These are phyloP conservation scores for Lates calcarifer DNA, from an alignment of 2,113 vertebrate species.

Conservation along the genomic window DNA sequence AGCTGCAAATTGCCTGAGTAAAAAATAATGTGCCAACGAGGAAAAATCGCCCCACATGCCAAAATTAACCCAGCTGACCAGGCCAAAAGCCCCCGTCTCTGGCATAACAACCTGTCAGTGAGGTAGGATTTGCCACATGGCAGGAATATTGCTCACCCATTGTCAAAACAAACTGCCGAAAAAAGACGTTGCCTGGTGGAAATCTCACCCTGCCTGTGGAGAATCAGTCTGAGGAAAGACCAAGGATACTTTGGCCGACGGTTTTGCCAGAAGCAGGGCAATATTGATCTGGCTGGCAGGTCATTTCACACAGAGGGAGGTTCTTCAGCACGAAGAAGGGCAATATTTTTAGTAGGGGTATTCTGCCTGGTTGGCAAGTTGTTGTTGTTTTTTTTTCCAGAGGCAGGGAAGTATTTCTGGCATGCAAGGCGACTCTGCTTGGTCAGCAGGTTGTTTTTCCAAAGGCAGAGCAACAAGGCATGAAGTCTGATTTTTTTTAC, in stretches of 20 bases:
- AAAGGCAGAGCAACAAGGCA: conserved; percentile 19
- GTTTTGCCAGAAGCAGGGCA: conserved; percentile 12
- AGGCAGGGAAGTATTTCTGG: conserved; percentile 28
- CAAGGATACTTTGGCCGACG: neutral
- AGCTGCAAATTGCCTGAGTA: neutral
- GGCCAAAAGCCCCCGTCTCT: neutral
- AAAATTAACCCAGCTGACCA: neutral
- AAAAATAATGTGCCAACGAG: neutral
- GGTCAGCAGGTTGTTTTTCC: conserved; percentile 35
- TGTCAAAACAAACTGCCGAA: neutral
- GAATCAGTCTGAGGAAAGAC: conserved; percentile 17
- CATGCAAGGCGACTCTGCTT: neutral
- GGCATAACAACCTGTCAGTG: neutral
- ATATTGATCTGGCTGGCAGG: conserved; percentile 25
- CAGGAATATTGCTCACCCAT: neutral
- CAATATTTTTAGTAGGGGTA: conserved; percentile 17
- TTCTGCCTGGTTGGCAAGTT: conserved; percentile 23
- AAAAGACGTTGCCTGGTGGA: neutral
- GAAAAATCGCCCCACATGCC: neutral
- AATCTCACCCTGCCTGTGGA: neutral
- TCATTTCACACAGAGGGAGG: conserved; percentile 18
- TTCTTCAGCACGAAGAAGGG: conserved; percentile 10
- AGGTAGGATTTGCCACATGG: neutral
- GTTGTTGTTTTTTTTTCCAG: conserved; percentile 43
- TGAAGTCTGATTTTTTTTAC: neutral